These are phyloP conservation scores for Gadus chalcogrammus DNA, from an alignment of 2,113 vertebrate genomes.

Conservation along the genomic window DNA sequence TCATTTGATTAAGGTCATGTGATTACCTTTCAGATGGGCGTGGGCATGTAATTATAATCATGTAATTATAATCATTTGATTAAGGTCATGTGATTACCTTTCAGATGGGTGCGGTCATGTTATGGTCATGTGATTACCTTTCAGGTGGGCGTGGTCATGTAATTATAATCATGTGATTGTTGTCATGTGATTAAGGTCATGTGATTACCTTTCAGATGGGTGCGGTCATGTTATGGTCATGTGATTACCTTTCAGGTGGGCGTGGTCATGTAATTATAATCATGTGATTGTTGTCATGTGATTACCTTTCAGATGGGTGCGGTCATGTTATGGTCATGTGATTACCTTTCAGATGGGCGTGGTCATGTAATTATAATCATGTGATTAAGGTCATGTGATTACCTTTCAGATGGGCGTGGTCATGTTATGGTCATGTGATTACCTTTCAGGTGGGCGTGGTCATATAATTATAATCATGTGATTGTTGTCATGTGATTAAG, in stretches of 20 bases:
- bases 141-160: background rate
- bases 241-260: background rate
- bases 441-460: too few relatives aligned
- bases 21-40: background rate
- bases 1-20: background rate
- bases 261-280: too few relatives aligned
- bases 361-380: too few relatives aligned
- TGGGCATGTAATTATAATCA: too few relatives aligned
- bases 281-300: too few relatives aligned
- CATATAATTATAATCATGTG: too few relatives aligned
- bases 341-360: background rate
- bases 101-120: background rate
- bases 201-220: background rate
- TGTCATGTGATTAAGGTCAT: background rate
- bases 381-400: background rate
- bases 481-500: background rate
- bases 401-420: too few relatives aligned
- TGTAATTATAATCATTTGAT: too few relatives aligned
- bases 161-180: constrained; percentile 13
- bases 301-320: background rate
- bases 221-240: background rate
- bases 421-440: background rate
- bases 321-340: background rate
- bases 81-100: background rate
- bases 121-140: background rate